phyloP scores from a whole-genome alignment of 1,140 invertebrate species.

The Daktulosphaira vitifoliae region DNA sequence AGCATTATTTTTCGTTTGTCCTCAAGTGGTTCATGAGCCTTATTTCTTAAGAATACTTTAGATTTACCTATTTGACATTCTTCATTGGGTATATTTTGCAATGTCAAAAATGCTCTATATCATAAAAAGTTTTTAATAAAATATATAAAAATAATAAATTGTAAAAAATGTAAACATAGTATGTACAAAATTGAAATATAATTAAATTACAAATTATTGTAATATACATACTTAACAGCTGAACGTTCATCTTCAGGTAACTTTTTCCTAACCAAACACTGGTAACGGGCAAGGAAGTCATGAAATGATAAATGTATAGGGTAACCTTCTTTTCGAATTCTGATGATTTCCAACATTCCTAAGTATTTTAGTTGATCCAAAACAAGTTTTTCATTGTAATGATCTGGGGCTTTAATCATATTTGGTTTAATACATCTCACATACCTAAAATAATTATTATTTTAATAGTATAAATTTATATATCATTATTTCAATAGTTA shows the following conservation, averaged over 20 bases:
- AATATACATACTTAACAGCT: constrained; percentile 47
- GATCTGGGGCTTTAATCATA: constrained; percentile 70
- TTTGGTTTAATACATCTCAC: constrained; percentile 94
- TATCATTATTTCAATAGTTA: constrained; percentile 44
- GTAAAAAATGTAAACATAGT: background rate
- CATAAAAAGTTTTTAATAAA: too few species aligned
- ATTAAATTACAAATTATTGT: background rate
- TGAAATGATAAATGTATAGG: constrained; percentile 75
- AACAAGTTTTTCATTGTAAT: constrained; percentile 75
- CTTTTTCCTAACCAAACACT: constrained; percentile 53
- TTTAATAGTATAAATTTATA: constrained; percentile 7
- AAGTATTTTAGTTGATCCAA: constrained; percentile 85
- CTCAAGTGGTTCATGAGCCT: constrained; percentile 80
- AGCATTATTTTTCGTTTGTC: constrained; percentile 63
- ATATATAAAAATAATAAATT: too few species aligned
- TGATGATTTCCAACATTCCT: constrained; percentile 92
- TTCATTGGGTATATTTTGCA: constrained; percentile 52
- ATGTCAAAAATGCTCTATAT: constrained; percentile 50
- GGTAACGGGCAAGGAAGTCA: constrained; percentile 70
- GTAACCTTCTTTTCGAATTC: constrained; percentile 86
- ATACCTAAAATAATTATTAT: constrained; percentile 54
- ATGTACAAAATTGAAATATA: background rate
- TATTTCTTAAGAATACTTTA: constrained; percentile 79
- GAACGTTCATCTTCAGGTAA: constrained; percentile 45
- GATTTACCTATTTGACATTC: constrained; percentile 89